Conservation (phyloP, 2,113 vertebrate species). For the Centropus unirufus region DNA sequence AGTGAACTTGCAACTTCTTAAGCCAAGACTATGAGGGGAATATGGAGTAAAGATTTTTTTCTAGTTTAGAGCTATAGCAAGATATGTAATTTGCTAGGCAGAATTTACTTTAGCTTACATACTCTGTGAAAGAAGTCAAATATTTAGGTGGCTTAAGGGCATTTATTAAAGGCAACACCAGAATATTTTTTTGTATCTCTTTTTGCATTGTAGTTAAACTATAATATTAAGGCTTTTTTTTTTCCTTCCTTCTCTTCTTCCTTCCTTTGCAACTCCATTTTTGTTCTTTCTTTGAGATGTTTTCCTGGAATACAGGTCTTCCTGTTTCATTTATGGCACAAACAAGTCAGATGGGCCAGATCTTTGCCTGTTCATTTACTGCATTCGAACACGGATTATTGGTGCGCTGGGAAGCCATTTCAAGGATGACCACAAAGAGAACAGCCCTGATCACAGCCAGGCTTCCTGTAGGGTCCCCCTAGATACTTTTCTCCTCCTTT, state of each 20-base stretch:
- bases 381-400: background rate
- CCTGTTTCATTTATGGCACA: background rate
- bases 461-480: background rate
- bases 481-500: background rate
- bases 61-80: background rate
- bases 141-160: slow-evolving; percentile 12
- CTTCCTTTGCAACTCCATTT: background rate
- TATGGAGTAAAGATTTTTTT: slow-evolving; percentile 16
- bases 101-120: background rate
- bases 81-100: background rate
- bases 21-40: background rate
- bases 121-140: background rate
- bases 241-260: background rate
- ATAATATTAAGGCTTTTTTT: background rate
- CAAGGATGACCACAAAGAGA: slow-evolving; percentile 14
- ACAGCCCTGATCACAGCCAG: slow-evolving; percentile 8
- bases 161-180: background rate
- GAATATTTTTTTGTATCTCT: background rate
- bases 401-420: slow-evolving; percentile 1
- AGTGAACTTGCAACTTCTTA: background rate
- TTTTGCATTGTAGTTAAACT: slow-evolving; percentile 17
- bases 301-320: background rate
- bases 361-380: background rate
- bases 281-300: rapidly evolving
- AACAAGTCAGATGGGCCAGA: background rate